phyloP scores from a whole-genome alignment of 2,888 invertebrate genomes.

The Rhingia rostrata region DNA sequence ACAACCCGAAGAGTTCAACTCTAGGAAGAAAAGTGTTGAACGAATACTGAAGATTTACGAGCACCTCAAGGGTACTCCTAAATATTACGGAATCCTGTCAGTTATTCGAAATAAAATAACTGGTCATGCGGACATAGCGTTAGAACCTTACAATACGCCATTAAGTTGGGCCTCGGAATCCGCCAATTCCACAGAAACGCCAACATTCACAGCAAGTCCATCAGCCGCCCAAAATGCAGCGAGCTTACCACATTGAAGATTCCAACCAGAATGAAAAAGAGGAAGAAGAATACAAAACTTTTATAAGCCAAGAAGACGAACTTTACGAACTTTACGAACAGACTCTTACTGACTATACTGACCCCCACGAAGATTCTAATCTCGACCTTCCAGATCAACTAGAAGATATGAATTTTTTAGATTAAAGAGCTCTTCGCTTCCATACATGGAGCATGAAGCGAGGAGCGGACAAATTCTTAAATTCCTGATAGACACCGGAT shows the following conservation, averaged over 20 bases:
- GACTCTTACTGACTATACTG: constrained; percentile 4
- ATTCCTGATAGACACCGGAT: constrained; percentile 41
- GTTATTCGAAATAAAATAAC: too few species aligned
- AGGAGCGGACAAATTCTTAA: constrained; percentile 24
- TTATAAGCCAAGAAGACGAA: constrained; percentile 18
- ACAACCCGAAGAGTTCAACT: too few species aligned
- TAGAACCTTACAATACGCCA: constrained; percentile 17
- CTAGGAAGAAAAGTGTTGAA: too few species aligned
- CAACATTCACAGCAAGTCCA: constrained; percentile 36
- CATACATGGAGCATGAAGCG: constrained; percentile 31
- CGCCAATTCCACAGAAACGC: constrained; percentile 30
- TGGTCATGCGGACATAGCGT: constrained; percentile 14
- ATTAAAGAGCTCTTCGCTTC: constrained; percentile 44
- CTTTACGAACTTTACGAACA: constrained; percentile 36
- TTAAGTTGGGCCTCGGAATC: not conserved
- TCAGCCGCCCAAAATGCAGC: constrained; percentile 39
- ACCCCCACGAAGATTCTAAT: constrained; percentile 8
- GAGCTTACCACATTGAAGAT: constrained; percentile 29
- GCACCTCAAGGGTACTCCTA: too few species aligned
- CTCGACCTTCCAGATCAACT: constrained; percentile 31
- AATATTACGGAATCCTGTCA: too few species aligned
- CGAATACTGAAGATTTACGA: too few species aligned
- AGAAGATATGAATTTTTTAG: constrained; percentile 50
- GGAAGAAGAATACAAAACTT: constrained; percentile 23
- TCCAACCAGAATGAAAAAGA: constrained; percentile 22